Base-by-base conservation (phyloP, 2,113 vertebrate genomes). In the Benitochromis conjunctus region DNA sequence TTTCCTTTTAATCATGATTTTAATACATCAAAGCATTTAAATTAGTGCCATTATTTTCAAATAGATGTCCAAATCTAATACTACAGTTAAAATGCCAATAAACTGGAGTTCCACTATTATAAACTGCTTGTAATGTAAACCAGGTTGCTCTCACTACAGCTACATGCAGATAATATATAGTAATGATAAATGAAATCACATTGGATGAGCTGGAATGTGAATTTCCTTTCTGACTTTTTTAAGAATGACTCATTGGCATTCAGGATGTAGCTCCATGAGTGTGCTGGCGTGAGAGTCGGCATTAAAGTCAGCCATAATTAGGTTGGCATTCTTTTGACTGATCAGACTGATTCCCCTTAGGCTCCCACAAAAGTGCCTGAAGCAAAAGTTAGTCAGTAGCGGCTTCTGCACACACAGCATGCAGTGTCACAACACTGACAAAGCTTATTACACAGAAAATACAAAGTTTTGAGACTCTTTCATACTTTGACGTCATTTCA, bases 291-390 rank as follows among this genome's bases (percentile, higher is more conserved):
- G 89, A 91, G 90, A 89, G 41, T 56, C 9, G 10, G 21, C 87
- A 83, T 91, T 90, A 80, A 88, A 89, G 66, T 83, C 77, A 80
- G 87, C 81, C 81, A 86, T 82, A 87, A 88, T 84, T 87, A 86
- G 88, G 77, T 79, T 91, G 81, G 86, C 82, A 78, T 88, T 85
- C 81, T 88, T 80, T 82, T 80, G 86, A 80, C 77, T 91, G 69
- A 90, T 89, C 84, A 64, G 60, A 82, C 82, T 12, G 13, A 36
- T 53, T 90, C 80, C 89, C 92, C 89, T 81, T 34, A 89, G 93
- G 92, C 90, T 57, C 86, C 91, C 83, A 83, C 91, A 81, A 66
- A 90, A 85, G 48, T 18, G 95, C 94, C 92, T 87, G 69, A 76
- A 94, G 94, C 91, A 85, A 89, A 84, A 89, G 26, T 60, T 48